Evolutionary conservation across 2,113 vertebrate genomes (phyloP).

Genomic region (Leuciscus idus): DNA sequence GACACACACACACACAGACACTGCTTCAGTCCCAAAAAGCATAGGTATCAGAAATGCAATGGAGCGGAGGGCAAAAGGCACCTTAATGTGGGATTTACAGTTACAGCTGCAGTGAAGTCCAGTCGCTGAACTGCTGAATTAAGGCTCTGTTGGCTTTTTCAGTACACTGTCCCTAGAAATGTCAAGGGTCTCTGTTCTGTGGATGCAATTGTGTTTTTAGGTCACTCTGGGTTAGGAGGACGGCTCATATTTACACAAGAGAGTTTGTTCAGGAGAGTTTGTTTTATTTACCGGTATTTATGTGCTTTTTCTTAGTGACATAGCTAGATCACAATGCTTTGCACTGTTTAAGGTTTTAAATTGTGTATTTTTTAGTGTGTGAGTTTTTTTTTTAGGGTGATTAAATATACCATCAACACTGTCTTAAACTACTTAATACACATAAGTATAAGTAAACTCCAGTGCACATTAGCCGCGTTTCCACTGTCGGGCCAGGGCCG

Average conservation of each 20-base stretch:
- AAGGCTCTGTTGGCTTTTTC: neutral
- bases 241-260: neutral
- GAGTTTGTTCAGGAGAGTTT: neutral
- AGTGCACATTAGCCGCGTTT: too few species aligned
- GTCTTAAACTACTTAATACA: neutral
- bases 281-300: neutral
- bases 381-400: neutral
- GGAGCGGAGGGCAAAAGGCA: neutral
- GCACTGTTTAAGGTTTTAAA: neutral
- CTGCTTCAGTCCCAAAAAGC: neutral
- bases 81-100: neutral
- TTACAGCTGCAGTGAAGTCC: neutral
- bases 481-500: too few species aligned
- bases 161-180: neutral
- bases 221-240: neutral
- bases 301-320: neutral
- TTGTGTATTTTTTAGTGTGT: neutral
- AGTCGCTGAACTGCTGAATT: neutral
- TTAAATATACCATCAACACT: neutral
- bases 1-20: slow-evolving; percentile 18
- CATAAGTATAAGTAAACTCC: neutral
- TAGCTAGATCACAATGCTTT: neutral
- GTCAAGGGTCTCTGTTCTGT: neutral
- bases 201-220: slow-evolving; percentile 15
- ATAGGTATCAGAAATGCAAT: neutral